Evolutionary conservation across 2,113 vertebrate species (phyloP).

Genomic region (Etheostoma spectabile): DNA sequence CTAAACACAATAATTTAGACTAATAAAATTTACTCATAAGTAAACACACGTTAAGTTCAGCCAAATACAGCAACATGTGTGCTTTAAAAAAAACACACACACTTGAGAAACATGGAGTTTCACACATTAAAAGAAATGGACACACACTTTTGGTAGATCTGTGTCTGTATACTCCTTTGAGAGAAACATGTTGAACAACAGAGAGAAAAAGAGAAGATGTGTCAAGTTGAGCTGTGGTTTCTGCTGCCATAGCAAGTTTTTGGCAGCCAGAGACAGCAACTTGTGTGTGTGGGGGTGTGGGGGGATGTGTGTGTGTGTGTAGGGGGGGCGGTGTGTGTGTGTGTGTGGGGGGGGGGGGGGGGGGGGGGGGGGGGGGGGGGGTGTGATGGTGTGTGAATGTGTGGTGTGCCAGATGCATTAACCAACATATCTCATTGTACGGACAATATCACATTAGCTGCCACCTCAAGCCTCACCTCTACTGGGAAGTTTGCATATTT

Average conservation of each 20-base stretch:
- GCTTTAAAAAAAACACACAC: background rate
- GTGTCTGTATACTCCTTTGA: constrained; percentile 12
- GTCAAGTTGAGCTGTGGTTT: constrained; percentile 65
- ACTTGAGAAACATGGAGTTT: background rate
- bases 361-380: background rate
- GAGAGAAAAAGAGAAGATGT: constrained; percentile 15
- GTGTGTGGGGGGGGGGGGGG: background rate
- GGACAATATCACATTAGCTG: constrained; percentile 28
- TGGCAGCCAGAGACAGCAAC: constrained; percentile 48
- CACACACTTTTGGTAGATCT: background rate
- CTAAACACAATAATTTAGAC: background rate
- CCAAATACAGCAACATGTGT: background rate
- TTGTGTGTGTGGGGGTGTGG: background rate
- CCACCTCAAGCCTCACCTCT: constrained; percentile 16
- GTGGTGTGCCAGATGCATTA: constrained; percentile 26
- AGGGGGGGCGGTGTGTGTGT: background rate
- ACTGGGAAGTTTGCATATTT: constrained; percentile 16
- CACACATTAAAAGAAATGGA: background rate
- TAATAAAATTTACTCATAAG: constrained; percentile 31
- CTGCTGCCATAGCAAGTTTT: constrained; percentile 64
- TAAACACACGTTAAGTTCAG: constrained; percentile 25
- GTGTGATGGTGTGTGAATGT: background rate
- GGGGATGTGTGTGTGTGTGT: background rate
- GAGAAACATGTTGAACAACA: constrained; percentile 39
- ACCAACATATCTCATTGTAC: constrained; percentile 31